Base-by-base conservation (phyloP, 1,140 invertebrate species). In the Drosophila pandora region DNA sequence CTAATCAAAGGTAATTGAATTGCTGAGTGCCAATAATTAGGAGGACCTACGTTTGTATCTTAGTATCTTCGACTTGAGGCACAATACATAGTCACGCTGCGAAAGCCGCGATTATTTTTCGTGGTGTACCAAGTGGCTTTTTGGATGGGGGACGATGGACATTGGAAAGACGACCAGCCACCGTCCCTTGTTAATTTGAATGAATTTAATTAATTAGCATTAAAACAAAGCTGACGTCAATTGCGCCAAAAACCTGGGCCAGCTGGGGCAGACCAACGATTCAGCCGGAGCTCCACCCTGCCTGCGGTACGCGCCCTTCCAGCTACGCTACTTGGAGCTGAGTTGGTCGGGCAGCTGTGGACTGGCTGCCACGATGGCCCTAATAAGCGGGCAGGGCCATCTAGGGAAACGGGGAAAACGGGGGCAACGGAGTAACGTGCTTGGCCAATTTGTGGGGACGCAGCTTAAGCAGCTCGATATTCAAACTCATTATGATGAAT, bases 181-280 rank as follows among this genome's bases (percentile, higher is more conserved):
- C 54, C 67, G 63, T 56, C 65, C 75, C 54, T 64, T 78, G 70
- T 76, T 76, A 87, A 82, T 87, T 87, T 82, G 71, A 82, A 76
- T 79, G 75, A 88, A 83, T 88, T 89, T 83, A 88, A 88, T 88
- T 88, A 88, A 89, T 88, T 79, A 88, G 76, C 79, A 77, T 62
- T 89, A 83, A 87, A 88, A 76, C 67, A 82, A 87, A 88, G 81
- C 71, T 79, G 82, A 87, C 83, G 83, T 79, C 79, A 83, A 88
- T 79, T 55, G 64, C 52, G 47, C 39, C 62, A 43, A 76, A 63
- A 77, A 71, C 52, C 58, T 30, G 55, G 30, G 48, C 53, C 17
- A 30, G 37, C 23, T 5, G 12, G 34, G 34, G 34, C 8, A 10
- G 8, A 28, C 32, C 32, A 10, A 32, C 9, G 32, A 1, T 8